phyloP scores from a whole-genome alignment of 2,888 invertebrate genomes.

The Synergus laeviventris region DNA sequence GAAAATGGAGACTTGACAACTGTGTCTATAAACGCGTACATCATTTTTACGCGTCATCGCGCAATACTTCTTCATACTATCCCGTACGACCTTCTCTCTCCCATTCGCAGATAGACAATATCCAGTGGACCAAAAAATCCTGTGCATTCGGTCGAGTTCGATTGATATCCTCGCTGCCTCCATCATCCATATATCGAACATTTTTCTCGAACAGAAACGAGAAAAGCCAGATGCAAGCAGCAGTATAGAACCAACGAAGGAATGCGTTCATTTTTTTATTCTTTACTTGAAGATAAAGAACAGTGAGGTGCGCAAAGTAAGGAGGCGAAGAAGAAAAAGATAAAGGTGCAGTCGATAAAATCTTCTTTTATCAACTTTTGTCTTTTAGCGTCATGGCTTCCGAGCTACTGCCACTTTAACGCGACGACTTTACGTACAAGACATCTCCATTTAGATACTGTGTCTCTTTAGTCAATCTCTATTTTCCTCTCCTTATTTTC shows the following conservation, averaged over 20 bases:
- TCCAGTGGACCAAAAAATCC: conserved; percentile 14
- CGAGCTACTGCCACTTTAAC: conserved; percentile 65
- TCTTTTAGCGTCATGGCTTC: conserved; percentile 64
- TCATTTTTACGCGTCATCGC: conserved; percentile 9
- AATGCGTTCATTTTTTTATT: neutral
- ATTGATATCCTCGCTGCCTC: conserved; percentile 8
- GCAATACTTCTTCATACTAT: conserved; percentile 1
- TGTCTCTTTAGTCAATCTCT: conserved; percentile 45
- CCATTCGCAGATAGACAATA: conserved; percentile 1
- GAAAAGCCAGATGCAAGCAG: conserved; percentile 16
- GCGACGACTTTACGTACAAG: conserved; percentile 64
- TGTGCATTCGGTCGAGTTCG: conserved; percentile 19
- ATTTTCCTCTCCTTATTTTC: neutral
- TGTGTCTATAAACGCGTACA: neutral
- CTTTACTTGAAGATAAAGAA: conserved; percentile 6
- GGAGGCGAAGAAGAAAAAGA: neutral
- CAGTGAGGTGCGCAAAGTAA: conserved; percentile 1
- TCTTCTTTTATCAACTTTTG: conserved; percentile 70
- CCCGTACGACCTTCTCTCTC: neutral
- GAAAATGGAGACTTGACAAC: neutral
- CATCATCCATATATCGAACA: conserved; percentile 10
- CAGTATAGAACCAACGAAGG: conserved; percentile 23
- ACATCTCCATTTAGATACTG: conserved; percentile 54
- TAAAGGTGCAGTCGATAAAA: conserved; percentile 63
- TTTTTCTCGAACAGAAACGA: conserved; percentile 7